Evolutionary conservation across 2,113 vertebrate genomes (phyloP).

Genomic region (Tapirus terrestris): DNA sequence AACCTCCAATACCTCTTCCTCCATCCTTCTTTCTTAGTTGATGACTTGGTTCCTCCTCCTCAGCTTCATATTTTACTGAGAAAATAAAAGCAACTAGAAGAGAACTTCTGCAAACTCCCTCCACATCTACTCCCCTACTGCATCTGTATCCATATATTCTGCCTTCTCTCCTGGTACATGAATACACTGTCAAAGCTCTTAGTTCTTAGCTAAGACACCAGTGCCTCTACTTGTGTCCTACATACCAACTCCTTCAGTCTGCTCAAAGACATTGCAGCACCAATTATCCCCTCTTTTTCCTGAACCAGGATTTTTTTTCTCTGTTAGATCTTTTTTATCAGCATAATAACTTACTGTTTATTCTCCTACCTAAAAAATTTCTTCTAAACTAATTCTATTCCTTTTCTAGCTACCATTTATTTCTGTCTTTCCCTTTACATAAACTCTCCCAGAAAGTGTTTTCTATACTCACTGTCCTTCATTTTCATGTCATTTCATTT

Average conservation of each 20-base stretch:
- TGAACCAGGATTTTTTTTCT: neutral
- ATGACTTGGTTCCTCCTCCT: neutral
- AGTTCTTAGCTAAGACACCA: neutral
- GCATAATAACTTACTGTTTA: neutral
- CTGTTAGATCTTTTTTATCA: neutral
- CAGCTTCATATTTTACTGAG: constrained; percentile 1
- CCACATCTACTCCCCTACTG: neutral
- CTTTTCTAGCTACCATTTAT: neutral
- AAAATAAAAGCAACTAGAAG: neutral
- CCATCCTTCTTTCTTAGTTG: neutral
- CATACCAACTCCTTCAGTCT: neutral
- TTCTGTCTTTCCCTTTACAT: neutral
- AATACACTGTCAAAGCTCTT: neutral
- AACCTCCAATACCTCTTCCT: neutral
- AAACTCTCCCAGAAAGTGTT: neutral
- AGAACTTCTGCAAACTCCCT: neutral
- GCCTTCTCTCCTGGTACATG: neutral
- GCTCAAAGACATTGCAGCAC: neutral
- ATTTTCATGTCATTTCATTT: neutral
- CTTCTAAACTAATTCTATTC: neutral
- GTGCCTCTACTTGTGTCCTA: neutral
- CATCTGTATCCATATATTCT: neutral
- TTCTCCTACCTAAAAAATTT: neutral
- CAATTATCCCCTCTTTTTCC: neutral
- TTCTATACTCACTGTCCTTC: neutral